phyloP scores from a whole-genome alignment of 2,113 vertebrate genomes.

The Girardinichthys multiradiatus region DNA sequence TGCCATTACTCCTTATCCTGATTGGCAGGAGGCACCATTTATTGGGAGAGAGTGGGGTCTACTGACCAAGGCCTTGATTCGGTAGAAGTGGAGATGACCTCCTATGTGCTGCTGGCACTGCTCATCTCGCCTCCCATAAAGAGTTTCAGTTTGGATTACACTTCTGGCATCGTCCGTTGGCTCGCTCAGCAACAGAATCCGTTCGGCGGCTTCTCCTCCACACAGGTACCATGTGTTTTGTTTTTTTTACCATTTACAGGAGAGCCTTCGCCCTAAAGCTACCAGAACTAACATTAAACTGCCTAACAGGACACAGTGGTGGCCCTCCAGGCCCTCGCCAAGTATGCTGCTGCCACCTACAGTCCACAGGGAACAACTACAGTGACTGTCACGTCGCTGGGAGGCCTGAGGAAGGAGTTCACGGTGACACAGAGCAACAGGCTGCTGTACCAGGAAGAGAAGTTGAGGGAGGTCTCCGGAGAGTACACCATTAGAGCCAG shows the following conservation, averaged over 20 bases:
- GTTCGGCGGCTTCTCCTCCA: constrained; percentile 87
- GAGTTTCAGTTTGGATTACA: constrained; percentile 70
- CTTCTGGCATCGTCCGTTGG: constrained; percentile 83
- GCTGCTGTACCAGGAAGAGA: constrained; percentile 83
- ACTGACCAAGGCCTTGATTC: constrained; percentile 64
- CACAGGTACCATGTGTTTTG: constrained; percentile 82
- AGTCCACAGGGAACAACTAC: constrained; percentile 43
- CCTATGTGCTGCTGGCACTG: constrained; percentile 82
- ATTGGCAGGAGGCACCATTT: constrained; percentile 64
- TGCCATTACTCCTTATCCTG: background rate
- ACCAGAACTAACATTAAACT: background rate
- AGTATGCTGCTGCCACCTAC: constrained; percentile 79
- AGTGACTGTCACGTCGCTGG: constrained; percentile 76
- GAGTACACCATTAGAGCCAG: constrained; percentile 76
- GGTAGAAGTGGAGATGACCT: constrained; percentile 84
- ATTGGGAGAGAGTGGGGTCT: constrained; percentile 67
- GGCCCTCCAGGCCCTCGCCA: constrained; percentile 87
- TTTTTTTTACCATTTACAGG: no score
- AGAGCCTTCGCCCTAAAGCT: no score
- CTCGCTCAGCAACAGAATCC: constrained; percentile 84
- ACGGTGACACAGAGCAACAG: constrained; percentile 79
- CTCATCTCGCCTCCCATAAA: constrained; percentile 68
- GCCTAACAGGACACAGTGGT: constrained; percentile 86
- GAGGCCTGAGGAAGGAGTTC: constrained; percentile 76
- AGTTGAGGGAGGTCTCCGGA: constrained; percentile 76